These are phyloP conservation scores for Ctenopoma kingsleyae DNA, from an alignment of 2,797 vertebrate species.

Conservation along the genomic window DNA sequence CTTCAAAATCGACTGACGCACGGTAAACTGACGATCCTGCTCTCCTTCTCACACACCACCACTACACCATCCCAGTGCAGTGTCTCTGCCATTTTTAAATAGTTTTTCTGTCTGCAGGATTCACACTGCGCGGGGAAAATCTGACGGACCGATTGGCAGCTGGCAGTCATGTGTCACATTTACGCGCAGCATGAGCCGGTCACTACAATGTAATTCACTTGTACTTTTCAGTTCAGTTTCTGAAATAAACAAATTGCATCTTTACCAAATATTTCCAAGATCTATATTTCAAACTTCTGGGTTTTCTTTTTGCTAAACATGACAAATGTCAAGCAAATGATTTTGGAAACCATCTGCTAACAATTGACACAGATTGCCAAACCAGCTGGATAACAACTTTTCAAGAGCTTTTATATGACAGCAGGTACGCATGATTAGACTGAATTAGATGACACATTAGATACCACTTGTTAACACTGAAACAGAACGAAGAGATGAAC, in stretches of 20 bases:
- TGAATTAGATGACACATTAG: not conserved
- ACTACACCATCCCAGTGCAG: too few species aligned
- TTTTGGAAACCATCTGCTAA: constrained; percentile 13
- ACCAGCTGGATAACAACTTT: constrained; percentile 17
- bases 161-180: too few species aligned
- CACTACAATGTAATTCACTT: not conserved
- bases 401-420: constrained; percentile 10
- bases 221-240: not conserved
- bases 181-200: too few species aligned
- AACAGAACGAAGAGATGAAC: not conserved
- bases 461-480: not conserved
- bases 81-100: too few species aligned
- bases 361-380: constrained; percentile 1
- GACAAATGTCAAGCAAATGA: constrained; percentile 30
- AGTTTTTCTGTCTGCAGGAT: too few species aligned
- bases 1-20: too few species aligned
- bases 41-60: too few species aligned
- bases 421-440: constrained; percentile 2
- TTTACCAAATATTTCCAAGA: not conserved
- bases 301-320: constrained; percentile 4
- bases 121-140: too few species aligned
- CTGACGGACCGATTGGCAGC: too few species aligned
- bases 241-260: not conserved
- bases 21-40: too few species aligned
- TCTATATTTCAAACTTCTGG: not conserved